phyloP scores from a whole-genome alignment of 2,113 vertebrate genomes.

The Andinoacara biseriatus region DNA sequence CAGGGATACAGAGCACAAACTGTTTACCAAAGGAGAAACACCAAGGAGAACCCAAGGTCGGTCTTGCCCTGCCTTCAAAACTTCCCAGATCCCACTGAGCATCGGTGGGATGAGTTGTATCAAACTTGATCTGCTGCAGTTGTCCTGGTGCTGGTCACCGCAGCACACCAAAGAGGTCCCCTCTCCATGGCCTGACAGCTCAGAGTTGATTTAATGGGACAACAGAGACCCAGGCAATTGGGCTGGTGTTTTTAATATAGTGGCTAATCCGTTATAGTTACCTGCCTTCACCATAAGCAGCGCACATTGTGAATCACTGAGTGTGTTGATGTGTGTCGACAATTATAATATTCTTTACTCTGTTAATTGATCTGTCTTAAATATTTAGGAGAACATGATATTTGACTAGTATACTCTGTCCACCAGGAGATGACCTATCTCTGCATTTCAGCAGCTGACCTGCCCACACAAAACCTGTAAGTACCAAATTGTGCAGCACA shows the following conservation, averaged over 20 bases:
- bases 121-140: neutral
- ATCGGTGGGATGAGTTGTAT: neutral
- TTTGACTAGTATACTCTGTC: slow-evolving; percentile 52
- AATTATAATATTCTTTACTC: slow-evolving; percentile 1
- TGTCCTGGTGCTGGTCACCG: neutral
- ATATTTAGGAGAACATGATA: neutral
- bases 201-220: neutral
- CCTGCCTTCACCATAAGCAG: neutral
- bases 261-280: neutral
- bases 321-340: neutral
- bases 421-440: slow-evolving; percentile 94
- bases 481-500: slow-evolving; percentile 69
- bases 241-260: neutral
- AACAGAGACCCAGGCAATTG: neutral
- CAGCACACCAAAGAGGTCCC: neutral
- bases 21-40: neutral
- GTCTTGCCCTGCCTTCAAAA: neutral
- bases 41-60: neutral
- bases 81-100: neutral
- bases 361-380: slow-evolving; percentile 13
- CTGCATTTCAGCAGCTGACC: slow-evolving; percentile 93
- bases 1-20: neutral
- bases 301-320: neutral
- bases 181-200: neutral
- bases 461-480: slow-evolving; percentile 95